phyloP scores from a whole-genome alignment of 2,113 vertebrate species.

The Rhineura floridana region DNA sequence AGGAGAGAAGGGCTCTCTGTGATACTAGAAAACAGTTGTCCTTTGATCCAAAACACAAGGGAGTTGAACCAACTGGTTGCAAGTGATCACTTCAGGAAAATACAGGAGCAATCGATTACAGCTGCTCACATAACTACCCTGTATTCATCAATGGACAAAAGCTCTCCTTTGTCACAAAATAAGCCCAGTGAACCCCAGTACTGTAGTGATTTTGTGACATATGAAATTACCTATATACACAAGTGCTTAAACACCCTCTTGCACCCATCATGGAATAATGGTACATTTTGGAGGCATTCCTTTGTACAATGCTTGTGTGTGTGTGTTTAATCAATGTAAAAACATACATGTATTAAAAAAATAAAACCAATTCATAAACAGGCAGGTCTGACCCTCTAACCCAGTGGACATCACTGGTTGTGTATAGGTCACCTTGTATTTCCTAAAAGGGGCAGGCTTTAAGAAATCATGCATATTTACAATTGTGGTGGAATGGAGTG shows the following conservation, averaged over 20 bases:
- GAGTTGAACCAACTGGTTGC: not conserved
- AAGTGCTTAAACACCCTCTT: constrained; percentile 6
- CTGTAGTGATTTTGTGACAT: constrained; percentile 9
- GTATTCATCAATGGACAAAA: constrained; percentile 16
- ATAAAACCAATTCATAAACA: constrained; percentile 48
- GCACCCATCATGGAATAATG: constrained; percentile 49
- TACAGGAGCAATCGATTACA: not conserved
- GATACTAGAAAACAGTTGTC: not conserved
- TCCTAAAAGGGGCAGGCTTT: constrained; percentile 50
- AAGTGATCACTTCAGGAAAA: not conserved
- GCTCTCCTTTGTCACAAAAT: not conserved
- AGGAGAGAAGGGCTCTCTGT: not conserved
- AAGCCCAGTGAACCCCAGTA: not conserved
- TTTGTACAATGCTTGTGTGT: constrained; percentile 58
- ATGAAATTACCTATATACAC: constrained; percentile 23
- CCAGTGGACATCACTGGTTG: constrained; percentile 1
- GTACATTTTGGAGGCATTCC: constrained; percentile 30
- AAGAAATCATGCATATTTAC: constrained; percentile 68
- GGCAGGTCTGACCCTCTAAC: constrained; percentile 14
- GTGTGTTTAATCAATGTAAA: constrained; percentile 41
- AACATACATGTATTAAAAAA: constrained; percentile 57
- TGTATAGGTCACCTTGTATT: constrained; percentile 35
- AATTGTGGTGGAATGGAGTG: constrained; percentile 52
- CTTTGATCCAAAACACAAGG: constrained; percentile 13
- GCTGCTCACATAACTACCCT: not conserved